A percentile compares a stretch with the other conserved stretches of the same genome.
phyloP scores from a whole-genome alignment of 2,797 vertebrate genomes.

The Sternotherus odoratus region DNA sequence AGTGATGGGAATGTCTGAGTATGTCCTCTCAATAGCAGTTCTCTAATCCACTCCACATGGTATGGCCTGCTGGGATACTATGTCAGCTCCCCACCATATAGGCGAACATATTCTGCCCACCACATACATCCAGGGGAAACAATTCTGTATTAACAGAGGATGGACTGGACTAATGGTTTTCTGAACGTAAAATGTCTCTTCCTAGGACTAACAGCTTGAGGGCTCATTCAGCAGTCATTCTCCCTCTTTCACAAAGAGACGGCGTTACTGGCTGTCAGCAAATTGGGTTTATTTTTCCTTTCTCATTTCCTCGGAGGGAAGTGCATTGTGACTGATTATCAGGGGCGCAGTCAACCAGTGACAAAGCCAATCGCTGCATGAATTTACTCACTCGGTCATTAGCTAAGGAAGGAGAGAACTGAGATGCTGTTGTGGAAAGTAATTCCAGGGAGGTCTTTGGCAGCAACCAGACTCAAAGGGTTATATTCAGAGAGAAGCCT shows the following conservation, averaged over 20 bases:
- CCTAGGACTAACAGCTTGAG: not conserved
- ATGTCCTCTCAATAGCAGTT: not conserved
- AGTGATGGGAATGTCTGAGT: not conserved
- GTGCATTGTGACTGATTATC: not conserved
- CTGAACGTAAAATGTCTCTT: not conserved
- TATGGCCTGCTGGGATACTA: not conserved
- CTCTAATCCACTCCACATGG: not conserved
- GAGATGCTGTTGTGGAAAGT: not conserved
- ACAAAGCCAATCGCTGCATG: not conserved
- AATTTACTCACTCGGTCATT: not conserved
- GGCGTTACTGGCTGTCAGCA: not conserved
- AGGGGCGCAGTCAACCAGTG: not conserved
- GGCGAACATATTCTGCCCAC: not conserved
- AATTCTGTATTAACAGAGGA: not conserved
- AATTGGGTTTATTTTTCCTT: not conserved
- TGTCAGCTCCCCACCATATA: not conserved
- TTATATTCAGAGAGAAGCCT: not conserved
- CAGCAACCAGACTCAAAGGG: not conserved
- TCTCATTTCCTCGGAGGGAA: not conserved
- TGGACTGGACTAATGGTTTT: fast-evolving
- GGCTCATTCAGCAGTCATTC: not conserved
- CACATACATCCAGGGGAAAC: not conserved
- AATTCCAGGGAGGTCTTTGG: not conserved
- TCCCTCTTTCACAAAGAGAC: not conserved
- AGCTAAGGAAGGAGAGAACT: not conserved